A percentile compares a stretch with the other conserved stretches of the same genome.
Evolutionary conservation across 2,888 invertebrate genomes (phyloP).

Genomic region (Sympetrum striolatum): DNA sequence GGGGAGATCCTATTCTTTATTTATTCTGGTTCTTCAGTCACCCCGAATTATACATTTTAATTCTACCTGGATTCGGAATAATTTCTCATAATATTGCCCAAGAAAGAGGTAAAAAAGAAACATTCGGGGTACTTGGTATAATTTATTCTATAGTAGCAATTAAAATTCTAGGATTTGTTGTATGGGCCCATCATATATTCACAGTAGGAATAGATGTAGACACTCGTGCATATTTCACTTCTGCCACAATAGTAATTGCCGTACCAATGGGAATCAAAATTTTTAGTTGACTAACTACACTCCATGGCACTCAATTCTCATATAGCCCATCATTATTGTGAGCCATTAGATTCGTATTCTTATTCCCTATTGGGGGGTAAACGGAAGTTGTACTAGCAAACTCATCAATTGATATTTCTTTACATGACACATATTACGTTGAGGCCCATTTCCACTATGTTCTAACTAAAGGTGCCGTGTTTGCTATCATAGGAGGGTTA

Average conservation of each 20-base stretch:
- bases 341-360: slow-evolving; percentile 76
- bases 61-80: no score
- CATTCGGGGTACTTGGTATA: slow-evolving; percentile 76
- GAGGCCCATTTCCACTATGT: slow-evolving; percentile 86
- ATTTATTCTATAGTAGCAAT: slow-evolving; percentile 84
- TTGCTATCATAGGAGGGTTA: no score
- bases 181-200: slow-evolving; percentile 91
- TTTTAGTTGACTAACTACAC: no score
- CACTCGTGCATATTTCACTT: no score
- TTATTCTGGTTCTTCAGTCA: no score
- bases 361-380: slow-evolving; percentile 78
- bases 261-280: slow-evolving; percentile 84
- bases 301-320: no score
- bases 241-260: slow-evolving; percentile 87
- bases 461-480: slow-evolving; percentile 79
- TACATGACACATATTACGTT: slow-evolving; percentile 86
- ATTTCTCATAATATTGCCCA: no score
- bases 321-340: slow-evolving; percentile 69
- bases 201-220: slow-evolving; percentile 86
- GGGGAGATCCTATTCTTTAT: no score
- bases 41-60: no score
- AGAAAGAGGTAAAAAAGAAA: slow-evolving; percentile 77
- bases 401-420: slow-evolving; percentile 76
- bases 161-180: slow-evolving; percentile 81
- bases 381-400: slow-evolving; percentile 71